Base-by-base conservation (phyloP, 2,888 invertebrate species). In the Melanchra persicariae region DNA sequence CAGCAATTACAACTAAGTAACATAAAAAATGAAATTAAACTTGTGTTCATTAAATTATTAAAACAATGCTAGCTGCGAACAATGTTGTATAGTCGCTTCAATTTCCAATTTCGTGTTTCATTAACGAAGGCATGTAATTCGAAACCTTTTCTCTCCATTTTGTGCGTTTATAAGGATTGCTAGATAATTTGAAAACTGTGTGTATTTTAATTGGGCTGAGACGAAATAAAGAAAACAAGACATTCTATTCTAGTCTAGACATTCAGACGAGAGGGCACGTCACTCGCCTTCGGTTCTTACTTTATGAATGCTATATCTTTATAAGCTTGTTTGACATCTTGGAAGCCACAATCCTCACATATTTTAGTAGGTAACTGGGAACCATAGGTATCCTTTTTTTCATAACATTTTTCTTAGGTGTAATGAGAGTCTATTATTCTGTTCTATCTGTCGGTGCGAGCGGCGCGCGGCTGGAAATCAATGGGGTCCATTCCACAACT, bases 401-500 rank as follows among this genome's bases (percentile, higher is more conserved):
- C 7, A 8, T 34, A 7, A 30, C 9, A 19, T 52, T 67, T 34
- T 81, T 69, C 30, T 51, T 49, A 1, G 37, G 15, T 62, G 64
- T 76, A 71, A 74, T 66, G 67, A 45, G 47, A 76, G 75, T 74
- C n/a, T n/a, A n/a, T n/a, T 74, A 81, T 73, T 81, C 73, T 75
- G 82, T 84, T 86, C 82, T 85, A 84, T 86, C 85, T 83, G 81
- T 81, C 75, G 76, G 66, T 55, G 67, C 79, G 82, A 75, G 84
- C 81, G 84, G 70, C 83, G 85, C 88, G 84, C 82, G 85, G 70
- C 83, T 85, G 88, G 84, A 90, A 90, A 92, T 90, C 88, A 90
- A 80, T 85, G 91, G 91, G 86, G 87, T 88, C 86, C 89, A 86
- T 88, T 87, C 87, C 74, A 82, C 82, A 81, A 84, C 78, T 86